These are phyloP conservation scores for Stegana nigrithorax DNA, from an alignment of 2,888 invertebrate species.

Conservation along the genomic window DNA sequence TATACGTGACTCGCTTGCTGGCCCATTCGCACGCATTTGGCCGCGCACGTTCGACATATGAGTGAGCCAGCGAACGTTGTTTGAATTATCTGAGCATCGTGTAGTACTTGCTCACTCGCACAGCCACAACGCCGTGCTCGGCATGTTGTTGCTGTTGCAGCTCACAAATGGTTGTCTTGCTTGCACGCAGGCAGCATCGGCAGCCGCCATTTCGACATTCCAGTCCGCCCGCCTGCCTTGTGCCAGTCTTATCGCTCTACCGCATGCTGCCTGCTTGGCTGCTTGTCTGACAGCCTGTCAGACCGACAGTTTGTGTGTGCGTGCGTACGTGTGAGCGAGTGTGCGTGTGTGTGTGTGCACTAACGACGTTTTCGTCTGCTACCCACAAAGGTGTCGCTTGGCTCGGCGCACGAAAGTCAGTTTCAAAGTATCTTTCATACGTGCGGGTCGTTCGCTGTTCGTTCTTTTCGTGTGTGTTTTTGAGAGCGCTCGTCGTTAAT, in stretches of 20 bases:
- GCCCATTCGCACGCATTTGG: background rate
- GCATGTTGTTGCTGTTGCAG: background rate
- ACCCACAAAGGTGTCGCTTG: conserved; percentile 49
- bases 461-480: background rate
- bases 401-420: conserved; percentile 55
- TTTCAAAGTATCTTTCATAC: conserved; percentile 67
- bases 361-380: conserved; percentile 13
- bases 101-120: background rate
- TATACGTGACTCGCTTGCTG: background rate
- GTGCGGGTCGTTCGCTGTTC: conserved; percentile 55
- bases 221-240: background rate
- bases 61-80: too few species aligned
- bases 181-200: too few species aligned
- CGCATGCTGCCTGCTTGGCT: too few species aligned
- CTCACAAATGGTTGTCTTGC: background rate
- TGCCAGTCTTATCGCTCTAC: too few species aligned
- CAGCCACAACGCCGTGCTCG: background rate
- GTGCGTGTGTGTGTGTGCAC: background rate
- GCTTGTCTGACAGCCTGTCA: background rate
- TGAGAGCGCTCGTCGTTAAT: background rate
- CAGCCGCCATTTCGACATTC: background rate
- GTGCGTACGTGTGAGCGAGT: conserved; percentile 9
- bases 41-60: background rate
- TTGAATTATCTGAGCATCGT: too few species aligned
- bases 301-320: too few species aligned